Evolutionary conservation across 2,113 vertebrate species (phyloP), one percentile per base, ranked within the genome.

Genomic region (Cyprinodon tularosa): DNA sequence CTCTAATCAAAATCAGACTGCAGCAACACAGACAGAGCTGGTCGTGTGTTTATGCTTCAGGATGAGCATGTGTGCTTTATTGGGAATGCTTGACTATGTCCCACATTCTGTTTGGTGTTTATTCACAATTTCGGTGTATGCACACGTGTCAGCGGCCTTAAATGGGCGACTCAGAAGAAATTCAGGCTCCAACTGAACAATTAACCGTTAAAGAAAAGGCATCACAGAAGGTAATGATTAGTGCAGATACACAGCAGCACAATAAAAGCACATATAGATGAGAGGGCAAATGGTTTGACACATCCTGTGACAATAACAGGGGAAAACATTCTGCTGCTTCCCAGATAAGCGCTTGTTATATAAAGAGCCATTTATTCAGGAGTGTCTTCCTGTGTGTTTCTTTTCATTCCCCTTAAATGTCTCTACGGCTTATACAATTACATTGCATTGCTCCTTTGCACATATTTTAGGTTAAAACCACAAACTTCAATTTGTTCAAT

Each of bases 1-100:
- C 76, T 90, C 86, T 91, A 92, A 93, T 92, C 91, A 84, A 84
- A 91, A 89, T 92, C 91, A 92, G 91, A 86, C 85, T 83, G 71
- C 75, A 88, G 89, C 85, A 92, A 92, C n/a, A n/a, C n/a, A 91
- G 88, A 90, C 86, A 88, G 77, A 86, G 70, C 84, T 48, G 74
- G 80, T 66, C 79, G 65, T 57, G 74, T 90, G 83, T 89, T 86
- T 91, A 88, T 79, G 81, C 47, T 37, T 84, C 76, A 66, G 76
- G 70, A 36, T 68, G 74, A 64, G 29, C 50, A 47, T 79, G 79
- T 72, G 71, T 79, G 59, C 81, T 84, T 84, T 81, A 88, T 86
- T 86, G 78, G 76, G 71, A 66, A 73, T 20, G 70, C 50, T 69
- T 37, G 39, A 65, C 38, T 67, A 29, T 80, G 76, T 76, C 29